These are phyloP conservation scores for Orchesellides sinensis DNA, from an alignment of 2,888 invertebrate genomes.

Conservation along the genomic window DNA sequence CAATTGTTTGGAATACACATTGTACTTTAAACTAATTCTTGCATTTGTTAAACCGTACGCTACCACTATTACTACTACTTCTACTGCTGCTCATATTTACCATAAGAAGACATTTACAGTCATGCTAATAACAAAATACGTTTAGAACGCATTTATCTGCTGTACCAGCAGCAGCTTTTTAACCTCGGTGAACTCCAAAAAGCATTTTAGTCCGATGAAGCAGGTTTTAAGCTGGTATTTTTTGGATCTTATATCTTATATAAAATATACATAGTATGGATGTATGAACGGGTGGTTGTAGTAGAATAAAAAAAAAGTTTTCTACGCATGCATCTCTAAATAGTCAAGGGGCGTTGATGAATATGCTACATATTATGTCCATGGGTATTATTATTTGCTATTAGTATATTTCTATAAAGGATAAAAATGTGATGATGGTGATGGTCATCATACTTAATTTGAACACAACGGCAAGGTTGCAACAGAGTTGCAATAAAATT, in stretches of 20 bases:
- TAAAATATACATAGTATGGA: too few relatives aligned
- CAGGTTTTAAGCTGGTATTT: not conserved
- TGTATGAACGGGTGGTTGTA: too few relatives aligned
- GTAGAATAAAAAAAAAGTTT: constrained; percentile 11
- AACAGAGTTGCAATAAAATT: constrained; percentile 7
- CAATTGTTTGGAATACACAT: too few relatives aligned
- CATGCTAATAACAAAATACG: not conserved
- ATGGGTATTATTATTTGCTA: constrained; percentile 26
- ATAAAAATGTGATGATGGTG: not conserved
- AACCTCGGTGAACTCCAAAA: constrained; percentile 22
- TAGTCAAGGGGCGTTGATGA: constrained; percentile 41
- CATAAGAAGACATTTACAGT: not conserved
- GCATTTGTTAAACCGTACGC: too few relatives aligned
- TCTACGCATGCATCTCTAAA: constrained; percentile 17
- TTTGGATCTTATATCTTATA: too few relatives aligned
- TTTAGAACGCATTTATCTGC: not conserved
- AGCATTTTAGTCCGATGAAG: not conserved
- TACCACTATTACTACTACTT: too few relatives aligned
- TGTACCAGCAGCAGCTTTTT: constrained; percentile 10
- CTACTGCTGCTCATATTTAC: too few relatives aligned
- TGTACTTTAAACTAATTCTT: too few relatives aligned
- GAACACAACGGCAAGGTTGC: constrained; percentile 15
- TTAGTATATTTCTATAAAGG: constrained; percentile 11
- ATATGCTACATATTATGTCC: constrained; percentile 40
- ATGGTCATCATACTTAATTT: not conserved